Conservation (phyloP, 2,888 invertebrate species). For the Amorpha juglandis region DNA sequence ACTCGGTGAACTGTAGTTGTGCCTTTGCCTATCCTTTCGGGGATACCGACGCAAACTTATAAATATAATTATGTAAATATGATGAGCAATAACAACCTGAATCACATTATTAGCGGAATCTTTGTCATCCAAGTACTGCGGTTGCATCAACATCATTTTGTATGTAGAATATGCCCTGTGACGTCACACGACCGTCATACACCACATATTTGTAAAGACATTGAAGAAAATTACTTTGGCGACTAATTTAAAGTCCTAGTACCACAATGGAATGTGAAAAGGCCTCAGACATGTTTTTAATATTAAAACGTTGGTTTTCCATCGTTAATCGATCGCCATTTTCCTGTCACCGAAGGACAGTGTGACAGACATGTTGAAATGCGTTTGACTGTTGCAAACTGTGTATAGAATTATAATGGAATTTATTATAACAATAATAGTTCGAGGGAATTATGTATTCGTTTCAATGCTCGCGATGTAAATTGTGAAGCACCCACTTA, state of each 20-base stretch:
- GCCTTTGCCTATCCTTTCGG: too few species aligned
- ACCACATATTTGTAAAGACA: slow-evolving; percentile 6
- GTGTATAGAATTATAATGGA: slow-evolving; percentile 60
- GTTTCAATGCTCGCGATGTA: slow-evolving; percentile 39
- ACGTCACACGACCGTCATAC: slow-evolving; percentile 6
- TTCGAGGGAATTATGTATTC: slow-evolving; percentile 43
- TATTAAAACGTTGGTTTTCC: slow-evolving; percentile 70
- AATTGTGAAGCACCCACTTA: slow-evolving; percentile 46
- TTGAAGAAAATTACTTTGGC: slow-evolving; percentile 20
- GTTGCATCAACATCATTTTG: slow-evolving; percentile 21
- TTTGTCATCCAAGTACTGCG: slow-evolving; percentile 5
- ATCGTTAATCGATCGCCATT: slow-evolving; percentile 60
- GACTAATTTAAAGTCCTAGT: slow-evolving; percentile 27
- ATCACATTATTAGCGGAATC: slow-evolving; percentile 6
- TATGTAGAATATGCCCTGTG: slow-evolving; percentile 18
- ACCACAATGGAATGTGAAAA: slow-evolving; percentile 36
- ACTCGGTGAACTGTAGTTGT: too few species aligned
- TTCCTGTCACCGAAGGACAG: slow-evolving; percentile 71
- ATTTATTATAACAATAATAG: slow-evolving; percentile 52
- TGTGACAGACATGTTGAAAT: slow-evolving; percentile 62
- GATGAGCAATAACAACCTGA: slow-evolving; percentile 3
- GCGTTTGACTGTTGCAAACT: slow-evolving; percentile 56
- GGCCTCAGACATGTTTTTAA: slow-evolving; percentile 54
- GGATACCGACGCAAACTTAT: too few species aligned
- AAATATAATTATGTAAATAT: slow-evolving; percentile 7